A percentile compares a stretch with the other conserved stretches of the same genome.
Conservation (phyloP, 2,888 invertebrate species). For the Azorinus chamasolen region DNA sequence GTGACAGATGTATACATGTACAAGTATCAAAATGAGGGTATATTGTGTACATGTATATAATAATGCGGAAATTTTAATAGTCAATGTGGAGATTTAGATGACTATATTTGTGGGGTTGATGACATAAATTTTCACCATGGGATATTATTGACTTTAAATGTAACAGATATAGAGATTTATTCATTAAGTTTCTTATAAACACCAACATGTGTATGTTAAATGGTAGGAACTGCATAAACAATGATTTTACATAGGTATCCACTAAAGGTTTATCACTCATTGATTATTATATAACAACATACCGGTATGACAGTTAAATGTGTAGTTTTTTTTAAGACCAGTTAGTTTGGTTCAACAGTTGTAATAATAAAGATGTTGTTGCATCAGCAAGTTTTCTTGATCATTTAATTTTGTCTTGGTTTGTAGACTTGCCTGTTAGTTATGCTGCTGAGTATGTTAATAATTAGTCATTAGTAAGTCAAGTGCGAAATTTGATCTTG, state of each 20-base stretch:
- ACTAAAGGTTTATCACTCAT: constrained; percentile 1
- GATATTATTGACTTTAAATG: constrained; percentile 34
- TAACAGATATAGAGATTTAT: constrained; percentile 32
- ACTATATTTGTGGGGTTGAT: constrained; percentile 43
- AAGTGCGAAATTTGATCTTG: constrained; percentile 15
- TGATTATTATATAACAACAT: too few species aligned
- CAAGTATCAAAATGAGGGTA: constrained; percentile 21
- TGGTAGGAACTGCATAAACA: constrained; percentile 24
- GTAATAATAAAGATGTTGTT: not conserved
- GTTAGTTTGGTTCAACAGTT: too few species aligned
- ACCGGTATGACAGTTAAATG: too few species aligned
- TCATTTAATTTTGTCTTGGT: constrained; percentile 27
- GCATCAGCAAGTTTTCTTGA: constrained; percentile 19
- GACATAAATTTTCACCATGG: constrained; percentile 7
- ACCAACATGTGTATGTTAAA: constrained; percentile 39
- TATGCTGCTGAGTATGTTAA: too few species aligned
- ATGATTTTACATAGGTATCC: not conserved
- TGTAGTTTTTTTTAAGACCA: too few species aligned
- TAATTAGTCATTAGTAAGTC: too few species aligned
- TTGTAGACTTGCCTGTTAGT: too few species aligned
- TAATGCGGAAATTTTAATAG: constrained; percentile 48
- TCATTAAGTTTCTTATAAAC: constrained; percentile 38
- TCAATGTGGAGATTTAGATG: constrained; percentile 21
- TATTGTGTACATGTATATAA: constrained; percentile 30
- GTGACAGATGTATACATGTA: constrained; percentile 15